Evolutionary conservation across 1,140 invertebrate species (phyloP).

Genomic region (Lepidotrigona ventralis): DNA sequence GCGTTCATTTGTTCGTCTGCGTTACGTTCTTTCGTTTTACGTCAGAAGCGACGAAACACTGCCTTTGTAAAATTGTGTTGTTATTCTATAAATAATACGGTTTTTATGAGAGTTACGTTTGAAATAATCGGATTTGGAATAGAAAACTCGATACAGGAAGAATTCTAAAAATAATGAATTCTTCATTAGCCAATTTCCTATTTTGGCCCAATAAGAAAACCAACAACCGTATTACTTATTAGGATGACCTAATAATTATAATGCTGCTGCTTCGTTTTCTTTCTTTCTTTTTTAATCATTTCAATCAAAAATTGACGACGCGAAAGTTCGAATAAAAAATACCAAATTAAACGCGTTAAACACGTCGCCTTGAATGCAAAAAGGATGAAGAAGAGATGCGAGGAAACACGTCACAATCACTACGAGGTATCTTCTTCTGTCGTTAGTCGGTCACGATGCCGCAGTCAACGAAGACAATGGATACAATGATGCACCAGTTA

Average conservation of each 20-base stretch:
- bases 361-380: too few species aligned
- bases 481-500: slow-evolving; percentile 74
- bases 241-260: background rate
- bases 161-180: too few species aligned
- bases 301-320: background rate
- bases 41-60: background rate
- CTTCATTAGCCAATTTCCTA: too few species aligned
- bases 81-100: too few species aligned
- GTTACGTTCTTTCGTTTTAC: background rate
- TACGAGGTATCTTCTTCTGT: background rate
- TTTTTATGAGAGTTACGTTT: too few species aligned
- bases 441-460: slow-evolving; percentile 63
- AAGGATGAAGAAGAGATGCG: background rate
- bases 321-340: background rate
- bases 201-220: too few species aligned
- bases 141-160: too few species aligned
- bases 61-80: background rate
- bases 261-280: background rate
- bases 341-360: background rate
- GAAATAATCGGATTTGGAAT: too few species aligned
- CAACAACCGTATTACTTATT: too few species aligned
- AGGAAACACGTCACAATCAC: background rate
- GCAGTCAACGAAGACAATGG: slow-evolving; percentile 73
- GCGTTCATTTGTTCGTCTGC: background rate
- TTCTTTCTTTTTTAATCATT: background rate